Evolutionary conservation across 53 echinoderm and acorn worm species (phyloP), one percentile per base, ranked within the genome.

Genomic region (Patiria pectinifera): DNA sequence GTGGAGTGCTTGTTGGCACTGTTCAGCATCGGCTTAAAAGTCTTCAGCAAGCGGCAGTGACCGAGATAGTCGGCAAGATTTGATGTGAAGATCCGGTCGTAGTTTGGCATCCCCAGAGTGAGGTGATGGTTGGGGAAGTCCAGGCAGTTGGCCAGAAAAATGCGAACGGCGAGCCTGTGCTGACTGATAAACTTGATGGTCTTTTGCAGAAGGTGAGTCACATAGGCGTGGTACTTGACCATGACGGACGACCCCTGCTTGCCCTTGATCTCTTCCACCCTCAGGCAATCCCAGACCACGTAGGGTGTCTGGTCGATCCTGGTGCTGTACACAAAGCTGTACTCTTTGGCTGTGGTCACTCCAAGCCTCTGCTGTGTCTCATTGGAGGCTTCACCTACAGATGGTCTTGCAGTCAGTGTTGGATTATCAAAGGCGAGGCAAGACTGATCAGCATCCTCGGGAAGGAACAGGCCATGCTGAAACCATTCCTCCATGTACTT

Each of bases 81-180:
- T 66, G 91, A 94, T 45, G 94, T 91, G 11, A 86, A 85, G 43
- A 94, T 94, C 18, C 94, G 85, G 85, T 94, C 91, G 71, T 85
- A 94, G 18, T 81, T 76, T 62, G 82, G 43, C 84, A 86, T 83
- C n/a, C 11, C 69, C 25, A 69, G 76, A 4, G 78, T 85, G 35
- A 84, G 62, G 35, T 80, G 82, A 5, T 86, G 35, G 59, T 88
- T 82, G 46, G 87, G 74, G 16, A 93, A 70, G 53, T 88, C 70
- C 53, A 84, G 71, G 16, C 87, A 93, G 82, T 87, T 69, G 66
- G 69, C 87, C 24, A 93, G 49, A 26, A 69, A 69, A 15, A 87
- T 47, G 26, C 81, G 47, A 16, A 82, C 25, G 45, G 1, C 16
- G 46, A 81, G 45, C 11, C 77, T 69, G 24, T 69, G 59, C 60